phyloP scores from a whole-genome alignment of 1,140 invertebrate genomes.

The Hydropsyche tenuis region DNA sequence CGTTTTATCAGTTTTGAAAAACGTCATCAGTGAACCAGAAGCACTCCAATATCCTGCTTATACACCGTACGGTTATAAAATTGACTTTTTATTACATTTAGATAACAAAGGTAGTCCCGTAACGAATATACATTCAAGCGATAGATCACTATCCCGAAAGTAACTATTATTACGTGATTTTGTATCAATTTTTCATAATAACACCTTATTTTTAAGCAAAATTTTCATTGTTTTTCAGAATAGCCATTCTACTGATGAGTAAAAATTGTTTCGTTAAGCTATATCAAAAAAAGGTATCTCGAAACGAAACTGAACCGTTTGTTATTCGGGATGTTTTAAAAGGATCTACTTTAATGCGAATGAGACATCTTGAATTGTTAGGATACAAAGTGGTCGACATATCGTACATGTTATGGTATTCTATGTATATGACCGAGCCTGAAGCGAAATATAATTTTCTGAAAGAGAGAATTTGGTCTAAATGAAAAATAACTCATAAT shows the following conservation, averaged over 20 bases:
- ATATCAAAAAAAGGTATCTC: neutral
- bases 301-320: slow-evolving; percentile 3
- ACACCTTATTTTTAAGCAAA: neutral
- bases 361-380: slow-evolving; percentile 38
- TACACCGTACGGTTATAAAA: slow-evolving; percentile 38
- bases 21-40: slow-evolving; percentile 10
- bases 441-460: slow-evolving; percentile 39
- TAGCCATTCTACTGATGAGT: slow-evolving; percentile 37
- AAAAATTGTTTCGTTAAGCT: slow-evolving; percentile 8
- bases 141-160: neutral
- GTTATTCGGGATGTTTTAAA: slow-evolving; percentile 18
- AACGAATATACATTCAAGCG: neutral
- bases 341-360: slow-evolving; percentile 17
- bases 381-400: slow-evolving; percentile 43
- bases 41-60: slow-evolving; percentile 25
- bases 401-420: slow-evolving; percentile 37
- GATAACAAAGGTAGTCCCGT: slow-evolving; percentile 15
- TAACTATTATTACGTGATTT: slow-evolving; percentile 3
- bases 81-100: slow-evolving; percentile 37
- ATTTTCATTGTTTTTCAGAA: slow-evolving; percentile 36
- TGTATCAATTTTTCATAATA: no score
- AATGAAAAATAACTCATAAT: no score
- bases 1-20: slow-evolving; percentile 32
- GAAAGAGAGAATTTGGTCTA: slow-evolving; percentile 34
- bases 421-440: slow-evolving; percentile 44